A percentile compares a stretch with the other conserved stretches of the same genome.
Conservation (phyloP, 2,797 vertebrate genomes). For the Diplodus sargus region DNA sequence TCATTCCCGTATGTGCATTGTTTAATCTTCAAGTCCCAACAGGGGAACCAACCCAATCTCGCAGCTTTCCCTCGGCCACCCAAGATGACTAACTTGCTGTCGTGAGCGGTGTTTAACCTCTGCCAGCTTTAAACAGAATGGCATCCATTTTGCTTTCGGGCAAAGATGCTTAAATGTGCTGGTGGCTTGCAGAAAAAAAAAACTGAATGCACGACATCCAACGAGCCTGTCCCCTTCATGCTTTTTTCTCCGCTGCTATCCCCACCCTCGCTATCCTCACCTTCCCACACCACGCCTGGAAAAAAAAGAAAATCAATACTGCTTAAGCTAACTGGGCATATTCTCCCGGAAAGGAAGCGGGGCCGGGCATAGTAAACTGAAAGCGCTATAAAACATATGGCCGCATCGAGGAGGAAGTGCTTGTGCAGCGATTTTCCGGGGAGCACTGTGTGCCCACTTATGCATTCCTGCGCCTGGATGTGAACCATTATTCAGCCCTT, state of each 20-base stretch:
- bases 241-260: constrained; percentile 18
- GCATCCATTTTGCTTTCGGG: constrained; percentile 51
- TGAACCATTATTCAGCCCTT: constrained; percentile 75
- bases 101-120: constrained; percentile 63
- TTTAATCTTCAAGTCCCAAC: constrained; percentile 57
- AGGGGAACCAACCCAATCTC: constrained; percentile 1
- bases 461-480: constrained; percentile 71
- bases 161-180: constrained; percentile 52
- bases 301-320: constrained; percentile 67
- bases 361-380: constrained; percentile 65
- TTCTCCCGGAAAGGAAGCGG: constrained; percentile 60
- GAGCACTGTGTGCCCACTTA: constrained; percentile 63
- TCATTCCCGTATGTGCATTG: constrained; percentile 56
- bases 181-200: constrained; percentile 67
- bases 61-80: constrained; percentile 25
- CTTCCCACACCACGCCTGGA: constrained; percentile 42
- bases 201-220: constrained; percentile 38
- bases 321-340: constrained; percentile 72
- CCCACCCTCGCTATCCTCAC: constrained; percentile 27
- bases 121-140: constrained; percentile 42
- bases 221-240: constrained; percentile 36
- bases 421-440: constrained; percentile 66
- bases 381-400: constrained; percentile 78
- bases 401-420: constrained; percentile 65
- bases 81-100: constrained; percentile 44